Conservation (phyloP, 2,113 vertebrate species). For the Pelusios castaneus region DNA sequence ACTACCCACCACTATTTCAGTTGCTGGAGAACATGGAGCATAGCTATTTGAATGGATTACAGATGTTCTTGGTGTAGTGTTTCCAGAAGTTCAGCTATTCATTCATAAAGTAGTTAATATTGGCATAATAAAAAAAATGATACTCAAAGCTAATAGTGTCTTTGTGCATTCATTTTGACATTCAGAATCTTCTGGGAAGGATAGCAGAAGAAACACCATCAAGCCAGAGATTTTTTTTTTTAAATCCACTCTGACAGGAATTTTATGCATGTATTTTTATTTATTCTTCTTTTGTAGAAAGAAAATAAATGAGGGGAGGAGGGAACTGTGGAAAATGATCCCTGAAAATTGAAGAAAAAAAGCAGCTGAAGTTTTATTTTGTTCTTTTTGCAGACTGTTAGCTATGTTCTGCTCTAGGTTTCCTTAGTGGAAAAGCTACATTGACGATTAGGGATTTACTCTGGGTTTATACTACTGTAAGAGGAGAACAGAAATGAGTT, state of each 20-base stretch:
- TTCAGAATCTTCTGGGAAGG: not conserved
- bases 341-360: not conserved
- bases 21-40: not conserved
- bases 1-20: not conserved
- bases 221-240: too few relatives aligned
- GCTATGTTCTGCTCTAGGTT: not conserved
- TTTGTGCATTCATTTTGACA: not conserved
- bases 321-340: not conserved
- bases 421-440: not conserved
- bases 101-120: not conserved
- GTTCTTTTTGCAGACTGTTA: not conserved
- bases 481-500: not conserved
- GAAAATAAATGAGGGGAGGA: not conserved
- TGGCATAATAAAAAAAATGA: not conserved
- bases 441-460: not conserved
- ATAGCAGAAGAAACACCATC: not conserved
- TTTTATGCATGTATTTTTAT: fast-evolving
- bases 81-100: not conserved
- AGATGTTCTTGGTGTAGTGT: not conserved
- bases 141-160: not conserved
- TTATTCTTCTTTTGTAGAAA: not conserved
- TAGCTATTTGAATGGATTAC: not conserved
- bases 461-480: not conserved
- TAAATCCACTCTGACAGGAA: not conserved
- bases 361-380: not conserved